These are phyloP conservation scores for Melitaea athalia DNA, from an alignment of 2,888 invertebrate species.

Conservation along the genomic window DNA sequence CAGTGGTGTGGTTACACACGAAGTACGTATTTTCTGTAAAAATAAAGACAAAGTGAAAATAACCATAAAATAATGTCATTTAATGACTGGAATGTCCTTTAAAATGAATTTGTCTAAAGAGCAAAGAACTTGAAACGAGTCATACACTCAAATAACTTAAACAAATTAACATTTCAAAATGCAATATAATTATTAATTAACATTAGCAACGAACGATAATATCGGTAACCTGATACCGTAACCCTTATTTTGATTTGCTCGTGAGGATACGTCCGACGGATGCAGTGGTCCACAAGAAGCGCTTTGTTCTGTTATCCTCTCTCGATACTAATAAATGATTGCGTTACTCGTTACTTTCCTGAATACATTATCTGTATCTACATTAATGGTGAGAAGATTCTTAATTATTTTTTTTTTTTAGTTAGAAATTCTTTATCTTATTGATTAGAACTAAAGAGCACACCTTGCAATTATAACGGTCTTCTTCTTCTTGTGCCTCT, in stretches of 20 bases:
- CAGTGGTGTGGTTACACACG: background rate
- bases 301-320: conserved; percentile 63
- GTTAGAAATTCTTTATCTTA: too few relatives aligned
- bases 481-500: too few relatives aligned
- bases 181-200: background rate
- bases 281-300: conserved; percentile 60
- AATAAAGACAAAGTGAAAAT: background rate
- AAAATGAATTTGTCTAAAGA: too few relatives aligned
- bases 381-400: too few relatives aligned
- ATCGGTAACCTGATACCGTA: conserved; percentile 58
- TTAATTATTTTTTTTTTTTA: too few relatives aligned
- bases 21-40: background rate
- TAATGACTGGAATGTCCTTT: too few relatives aligned
- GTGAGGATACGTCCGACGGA: conserved; percentile 62
- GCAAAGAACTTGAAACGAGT: too few relatives aligned
- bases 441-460: too few relatives aligned
- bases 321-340: conserved; percentile 45
- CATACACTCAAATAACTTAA: background rate
- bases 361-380: conserved; percentile 16
- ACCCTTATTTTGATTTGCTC: conserved; percentile 61
- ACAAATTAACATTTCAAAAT: background rate
- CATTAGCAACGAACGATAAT: conserved; percentile 15
- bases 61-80: too few relatives aligned
- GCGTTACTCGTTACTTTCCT: conserved; percentile 37
- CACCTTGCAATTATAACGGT: too few relatives aligned